Conservation (phyloP, 2,888 invertebrate genomes). For the Cheilosia grossa region DNA sequence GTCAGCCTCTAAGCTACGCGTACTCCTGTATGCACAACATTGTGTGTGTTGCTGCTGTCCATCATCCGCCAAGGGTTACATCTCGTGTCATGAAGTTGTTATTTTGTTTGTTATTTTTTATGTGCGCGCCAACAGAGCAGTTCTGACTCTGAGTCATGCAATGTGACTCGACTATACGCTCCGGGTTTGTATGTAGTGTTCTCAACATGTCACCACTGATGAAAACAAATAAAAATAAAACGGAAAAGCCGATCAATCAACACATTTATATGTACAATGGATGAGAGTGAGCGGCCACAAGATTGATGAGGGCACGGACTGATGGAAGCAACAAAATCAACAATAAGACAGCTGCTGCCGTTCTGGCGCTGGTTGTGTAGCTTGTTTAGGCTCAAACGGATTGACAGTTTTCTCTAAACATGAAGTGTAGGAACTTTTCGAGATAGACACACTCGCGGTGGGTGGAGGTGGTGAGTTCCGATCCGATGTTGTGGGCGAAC, state of each 20-base stretch:
- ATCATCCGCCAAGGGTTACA: conserved; percentile 67
- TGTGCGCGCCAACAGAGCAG: conserved; percentile 35
- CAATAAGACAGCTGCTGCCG: conserved; percentile 36
- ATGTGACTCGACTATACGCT: conserved; percentile 47
- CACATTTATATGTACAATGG: conserved; percentile 29
- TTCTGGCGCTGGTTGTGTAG: conserved; percentile 3
- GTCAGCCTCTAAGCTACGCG: conserved; percentile 47
- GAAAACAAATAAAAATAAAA: conserved; percentile 50
- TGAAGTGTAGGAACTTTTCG: neutral
- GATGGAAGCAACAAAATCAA: conserved; percentile 39
- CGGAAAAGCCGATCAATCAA: conserved; percentile 65
- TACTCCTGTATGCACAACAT: neutral
- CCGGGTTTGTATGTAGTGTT: conserved; percentile 35
- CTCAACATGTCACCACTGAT: conserved; percentile 66
- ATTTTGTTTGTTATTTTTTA: conserved; percentile 25
- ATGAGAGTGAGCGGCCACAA: conserved; percentile 9
- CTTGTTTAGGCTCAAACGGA: conserved; percentile 5
- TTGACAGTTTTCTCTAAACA: conserved; percentile 33
- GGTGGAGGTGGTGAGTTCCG: neutral
- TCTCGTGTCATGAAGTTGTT: conserved; percentile 69
- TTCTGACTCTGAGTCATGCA: conserved; percentile 49
- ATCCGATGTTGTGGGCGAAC: too few species aligned
- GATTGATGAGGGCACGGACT: conserved; percentile 16
- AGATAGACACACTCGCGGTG: conserved; percentile 13
- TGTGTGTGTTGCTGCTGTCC: conserved; percentile 54